Evolutionary conservation across 1,140 invertebrate species (phyloP).

Genomic region (Octopus sinensis): DNA sequence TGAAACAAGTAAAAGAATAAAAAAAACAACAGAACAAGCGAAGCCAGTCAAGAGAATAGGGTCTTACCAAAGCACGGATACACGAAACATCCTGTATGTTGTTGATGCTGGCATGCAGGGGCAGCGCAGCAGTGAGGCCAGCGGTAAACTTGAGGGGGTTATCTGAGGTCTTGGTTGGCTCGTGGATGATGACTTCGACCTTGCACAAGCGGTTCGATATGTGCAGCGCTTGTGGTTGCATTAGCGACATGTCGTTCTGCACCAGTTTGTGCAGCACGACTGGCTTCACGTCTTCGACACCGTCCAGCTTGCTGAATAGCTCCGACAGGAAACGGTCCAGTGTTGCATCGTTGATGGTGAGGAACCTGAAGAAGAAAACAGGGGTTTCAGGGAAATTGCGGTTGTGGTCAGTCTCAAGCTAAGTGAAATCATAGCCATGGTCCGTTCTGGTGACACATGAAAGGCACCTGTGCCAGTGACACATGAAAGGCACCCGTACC

Average conservation of each 20-base stretch:
- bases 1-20: not conserved
- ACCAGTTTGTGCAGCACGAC: constrained; percentile 76
- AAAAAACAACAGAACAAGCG: not conserved
- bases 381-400: not conserved
- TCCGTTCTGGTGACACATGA: not conserved
- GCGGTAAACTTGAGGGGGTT: constrained; percentile 88
- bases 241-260: constrained; percentile 69
- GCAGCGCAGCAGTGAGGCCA: constrained; percentile 81
- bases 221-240: constrained; percentile 34
- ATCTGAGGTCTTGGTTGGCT: constrained; percentile 80
- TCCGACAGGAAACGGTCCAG: constrained; percentile 76
- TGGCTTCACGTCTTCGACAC: constrained; percentile 79
- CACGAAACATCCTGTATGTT: constrained; percentile 72
- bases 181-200: constrained; percentile 77
- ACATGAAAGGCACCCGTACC: not conserved
- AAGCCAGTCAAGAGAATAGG: not conserved
- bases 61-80: constrained; percentile 59
- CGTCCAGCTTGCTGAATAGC: constrained; percentile 74
- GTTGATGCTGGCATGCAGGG: constrained; percentile 79
- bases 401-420: constrained; percentile 18
- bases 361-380: constrained; percentile 47
- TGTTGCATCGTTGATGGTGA: constrained; percentile 59
- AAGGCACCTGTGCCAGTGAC: not conserved
- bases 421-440: constrained; percentile 12
- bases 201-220: constrained; percentile 41